Base-by-base conservation (phyloP, 2,888 invertebrate species). In the Lapara coniferarum region DNA sequence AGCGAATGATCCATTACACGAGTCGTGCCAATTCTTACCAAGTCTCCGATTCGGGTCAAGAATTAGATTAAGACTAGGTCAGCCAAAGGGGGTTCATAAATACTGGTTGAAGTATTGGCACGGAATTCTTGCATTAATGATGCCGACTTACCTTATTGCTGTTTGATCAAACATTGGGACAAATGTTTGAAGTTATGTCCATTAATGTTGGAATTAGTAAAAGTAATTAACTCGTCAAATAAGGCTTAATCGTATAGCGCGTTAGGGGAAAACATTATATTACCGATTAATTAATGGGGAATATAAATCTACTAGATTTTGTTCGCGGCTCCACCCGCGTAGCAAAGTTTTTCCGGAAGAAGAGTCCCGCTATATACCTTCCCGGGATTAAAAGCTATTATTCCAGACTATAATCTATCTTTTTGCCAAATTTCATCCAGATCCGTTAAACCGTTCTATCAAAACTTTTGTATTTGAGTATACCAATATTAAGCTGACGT, bases 61-160 rank as follows among this genome's bases (percentile, higher is more conserved):
- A 77, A 66, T 78, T 72, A 81, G 77, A 85, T 84, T 83, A 81
- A 81, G 84, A 83, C 75, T 82, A 83, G 80, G 81, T 81, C 78
- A 76, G 75, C 70, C 70, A 81, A 79, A 81, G 77, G 81, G 81
- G 80, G 72, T 71, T 76, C 75, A 75, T 78, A 79, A 82, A 79
- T 77, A 78, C 75, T 74, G 77, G 75, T 70, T 69, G 70, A 70
- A 71, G 77, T 81, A 87, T 85, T 85, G 87, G 86, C 92, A 91
- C 92, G 92, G 82, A 84, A 92, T 89, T 85, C 85, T 84, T 87
- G 89, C 91, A 92, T 92, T 92, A 92, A 91, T 87, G 84, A 78
- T 81, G 66, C 59, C 30, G 44, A 44, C 37, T 51, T 51, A 57
- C 52, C 58, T 52, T 37, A 67, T 68, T 70, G 55, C 63, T 59